Conservation (phyloP, 1,140 invertebrate species). For the Eubasilissa regina region DNA sequence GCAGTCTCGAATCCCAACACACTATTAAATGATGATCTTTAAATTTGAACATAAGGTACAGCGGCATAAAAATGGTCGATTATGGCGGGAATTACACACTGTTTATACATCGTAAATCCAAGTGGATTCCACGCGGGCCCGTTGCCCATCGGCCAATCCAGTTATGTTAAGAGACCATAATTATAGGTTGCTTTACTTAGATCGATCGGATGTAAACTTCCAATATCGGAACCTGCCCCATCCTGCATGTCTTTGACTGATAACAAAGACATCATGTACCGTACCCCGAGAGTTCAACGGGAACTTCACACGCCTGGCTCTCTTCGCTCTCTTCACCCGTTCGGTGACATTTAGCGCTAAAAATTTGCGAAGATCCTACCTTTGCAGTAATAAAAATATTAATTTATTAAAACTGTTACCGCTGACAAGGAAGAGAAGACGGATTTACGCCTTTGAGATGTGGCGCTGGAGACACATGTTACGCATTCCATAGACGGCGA, state of each 20-base stretch:
- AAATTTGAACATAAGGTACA: constrained; percentile 37
- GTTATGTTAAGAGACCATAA: constrained; percentile 59
- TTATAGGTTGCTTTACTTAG: constrained; percentile 52
- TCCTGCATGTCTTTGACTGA: constrained; percentile 13
- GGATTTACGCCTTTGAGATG: too few relatives aligned
- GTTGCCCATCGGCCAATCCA: constrained; percentile 52
- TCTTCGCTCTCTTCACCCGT: too few relatives aligned
- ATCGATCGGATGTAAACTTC: constrained; percentile 20
- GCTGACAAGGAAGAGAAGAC: too few relatives aligned
- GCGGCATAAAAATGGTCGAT: constrained; percentile 31
- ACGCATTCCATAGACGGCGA: too few relatives aligned
- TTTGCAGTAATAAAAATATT: too few relatives aligned
- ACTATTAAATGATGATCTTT: constrained; percentile 43
- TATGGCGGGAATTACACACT: constrained; percentile 46
- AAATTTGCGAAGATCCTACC: too few relatives aligned
- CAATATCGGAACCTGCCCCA: constrained; percentile 3
- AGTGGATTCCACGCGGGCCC: constrained; percentile 30
- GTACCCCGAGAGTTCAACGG: not conserved
- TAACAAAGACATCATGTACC: constrained; percentile 20
- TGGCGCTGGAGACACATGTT: too few relatives aligned
- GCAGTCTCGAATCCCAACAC: constrained; percentile 35
- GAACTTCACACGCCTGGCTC: too few relatives aligned
- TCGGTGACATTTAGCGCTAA: too few relatives aligned
- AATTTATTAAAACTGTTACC: too few relatives aligned
- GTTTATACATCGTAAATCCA: constrained; percentile 47